Conservation (phyloP, 2,797 vertebrate genomes). For the Sebastes ruberrimus region DNA sequence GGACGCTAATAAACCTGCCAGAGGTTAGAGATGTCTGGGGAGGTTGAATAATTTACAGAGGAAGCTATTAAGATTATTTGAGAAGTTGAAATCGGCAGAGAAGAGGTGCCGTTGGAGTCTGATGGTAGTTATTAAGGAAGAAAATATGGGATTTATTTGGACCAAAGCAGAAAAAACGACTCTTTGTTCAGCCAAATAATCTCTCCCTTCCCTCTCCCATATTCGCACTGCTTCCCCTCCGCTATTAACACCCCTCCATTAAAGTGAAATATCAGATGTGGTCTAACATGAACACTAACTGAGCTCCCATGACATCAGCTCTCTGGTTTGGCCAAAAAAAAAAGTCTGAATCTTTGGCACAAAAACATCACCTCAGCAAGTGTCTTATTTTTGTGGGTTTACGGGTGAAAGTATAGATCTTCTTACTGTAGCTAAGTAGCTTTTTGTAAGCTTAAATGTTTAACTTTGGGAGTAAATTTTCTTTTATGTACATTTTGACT, state of each 20-base stretch:
- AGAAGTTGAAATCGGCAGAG: slow-evolving; percentile 29
- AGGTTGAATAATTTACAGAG: slow-evolving; percentile 36
- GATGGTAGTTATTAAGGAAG: neutral
- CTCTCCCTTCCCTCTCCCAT: slow-evolving; percentile 16
- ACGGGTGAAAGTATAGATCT: neutral
- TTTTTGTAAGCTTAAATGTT: neutral
- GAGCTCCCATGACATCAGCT: slow-evolving; percentile 75
- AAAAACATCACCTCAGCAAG: slow-evolving; percentile 20
- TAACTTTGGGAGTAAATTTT: neutral
- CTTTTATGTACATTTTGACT: neutral
- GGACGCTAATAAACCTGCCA: slow-evolving; percentile 39
- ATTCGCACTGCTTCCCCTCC: slow-evolving; percentile 1
- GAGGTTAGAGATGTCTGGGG: slow-evolving; percentile 34
- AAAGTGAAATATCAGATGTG: slow-evolving; percentile 73
- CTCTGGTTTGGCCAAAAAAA: slow-evolving; percentile 52
- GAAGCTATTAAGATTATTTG: slow-evolving; percentile 52
- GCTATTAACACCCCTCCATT: slow-evolving; percentile 63
- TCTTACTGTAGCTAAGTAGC: neutral
- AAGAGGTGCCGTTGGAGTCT: slow-evolving; percentile 7
- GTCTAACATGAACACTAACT: slow-evolving; percentile 42
- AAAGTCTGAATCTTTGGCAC: slow-evolving; percentile 55
- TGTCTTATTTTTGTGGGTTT: slow-evolving; percentile 19
- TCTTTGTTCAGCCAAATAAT: slow-evolving; percentile 28
- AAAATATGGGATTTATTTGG: slow-evolving; percentile 26
- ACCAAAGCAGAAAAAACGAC: neutral